Conservation (phyloP, 2,888 invertebrate genomes). For the Tenthredo mesomela region DNA sequence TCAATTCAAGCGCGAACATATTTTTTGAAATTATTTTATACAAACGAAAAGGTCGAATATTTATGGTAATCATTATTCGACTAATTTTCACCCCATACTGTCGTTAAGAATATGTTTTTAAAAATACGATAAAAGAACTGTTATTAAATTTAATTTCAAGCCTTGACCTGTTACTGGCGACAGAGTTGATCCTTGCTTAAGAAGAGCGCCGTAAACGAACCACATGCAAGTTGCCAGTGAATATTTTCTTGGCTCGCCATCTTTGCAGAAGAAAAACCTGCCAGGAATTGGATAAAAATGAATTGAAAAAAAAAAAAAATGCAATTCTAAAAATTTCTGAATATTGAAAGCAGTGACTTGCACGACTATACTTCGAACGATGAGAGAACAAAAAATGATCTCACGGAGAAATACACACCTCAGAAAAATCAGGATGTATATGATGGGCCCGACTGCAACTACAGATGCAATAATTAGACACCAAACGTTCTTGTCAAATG, state of each 20-base stretch:
- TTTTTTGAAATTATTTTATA: not conserved
- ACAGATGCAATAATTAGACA: slow-evolving; percentile 86
- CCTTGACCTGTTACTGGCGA: slow-evolving; percentile 88
- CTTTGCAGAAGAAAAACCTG: slow-evolving; percentile 79
- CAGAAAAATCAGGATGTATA: slow-evolving; percentile 85
- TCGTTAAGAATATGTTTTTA: not conserved
- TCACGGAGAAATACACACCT: slow-evolving; percentile 73
- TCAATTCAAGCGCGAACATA: not conserved
- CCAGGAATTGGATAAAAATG: not conserved
- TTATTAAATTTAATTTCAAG: not conserved
- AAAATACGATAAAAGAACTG: slow-evolving; percentile 19
- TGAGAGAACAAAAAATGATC: not conserved
- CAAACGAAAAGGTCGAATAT: not conserved
- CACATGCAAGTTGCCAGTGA: slow-evolving; percentile 87
- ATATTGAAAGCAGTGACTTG: too few relatives aligned
- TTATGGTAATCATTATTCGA: slow-evolving; percentile 2
- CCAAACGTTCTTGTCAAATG: slow-evolving; percentile 88
- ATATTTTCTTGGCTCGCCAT: slow-evolving; percentile 80
- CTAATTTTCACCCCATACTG: not conserved
- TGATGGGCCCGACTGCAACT: slow-evolving; percentile 88
- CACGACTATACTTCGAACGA: too few relatives aligned
- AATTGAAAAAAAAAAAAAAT: too few relatives aligned
- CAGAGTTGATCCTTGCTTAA: slow-evolving; percentile 92
- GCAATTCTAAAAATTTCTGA: too few relatives aligned
- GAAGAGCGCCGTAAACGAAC: slow-evolving; percentile 93